A percentile compares a stretch with the other conserved stretches of the same genome.
These are phyloP conservation scores for Pelobates fuscus DNA, from an alignment of 2,113 vertebrate genomes.

Conservation along the genomic window DNA sequence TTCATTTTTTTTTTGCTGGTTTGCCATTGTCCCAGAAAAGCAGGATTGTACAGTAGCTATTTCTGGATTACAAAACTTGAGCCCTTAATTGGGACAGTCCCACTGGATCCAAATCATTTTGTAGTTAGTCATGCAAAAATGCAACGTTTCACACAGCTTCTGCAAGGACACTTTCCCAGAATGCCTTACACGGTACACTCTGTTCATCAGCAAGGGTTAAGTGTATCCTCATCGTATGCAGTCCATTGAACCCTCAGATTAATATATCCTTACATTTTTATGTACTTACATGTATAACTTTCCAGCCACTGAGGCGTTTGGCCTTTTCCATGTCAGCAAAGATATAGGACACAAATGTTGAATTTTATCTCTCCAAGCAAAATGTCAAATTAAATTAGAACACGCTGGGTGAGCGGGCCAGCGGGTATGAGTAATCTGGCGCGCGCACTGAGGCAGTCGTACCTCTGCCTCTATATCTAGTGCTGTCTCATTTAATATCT, in stretches of 20 bases:
- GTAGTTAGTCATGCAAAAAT: too few species aligned
- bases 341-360: neutral
- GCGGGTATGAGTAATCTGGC: neutral
- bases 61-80: too few species aligned
- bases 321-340: slow-evolving; percentile 17
- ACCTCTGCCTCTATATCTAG: neutral
- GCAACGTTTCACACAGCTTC: too few species aligned
- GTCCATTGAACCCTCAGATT: neutral
- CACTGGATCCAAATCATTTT: too few species aligned
- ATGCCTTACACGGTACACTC: too few species aligned
- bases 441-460: neutral
- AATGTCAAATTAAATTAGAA: slow-evolving; percentile 40
- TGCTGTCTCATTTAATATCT: neutral
- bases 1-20: too few species aligned
- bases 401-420: neutral
- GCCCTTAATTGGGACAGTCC: too few species aligned
- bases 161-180: too few species aligned
- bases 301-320: neutral
- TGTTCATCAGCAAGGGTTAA: too few species aligned
- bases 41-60: too few species aligned
- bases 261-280: neutral
- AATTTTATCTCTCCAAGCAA: slow-evolving; percentile 30
- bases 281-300: neutral
- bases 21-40: too few species aligned
- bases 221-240: too few species aligned